These are phyloP conservation scores for Liopterus haemorrhoidalis DNA, from an alignment of 2,888 invertebrate species.

Conservation along the genomic window DNA sequence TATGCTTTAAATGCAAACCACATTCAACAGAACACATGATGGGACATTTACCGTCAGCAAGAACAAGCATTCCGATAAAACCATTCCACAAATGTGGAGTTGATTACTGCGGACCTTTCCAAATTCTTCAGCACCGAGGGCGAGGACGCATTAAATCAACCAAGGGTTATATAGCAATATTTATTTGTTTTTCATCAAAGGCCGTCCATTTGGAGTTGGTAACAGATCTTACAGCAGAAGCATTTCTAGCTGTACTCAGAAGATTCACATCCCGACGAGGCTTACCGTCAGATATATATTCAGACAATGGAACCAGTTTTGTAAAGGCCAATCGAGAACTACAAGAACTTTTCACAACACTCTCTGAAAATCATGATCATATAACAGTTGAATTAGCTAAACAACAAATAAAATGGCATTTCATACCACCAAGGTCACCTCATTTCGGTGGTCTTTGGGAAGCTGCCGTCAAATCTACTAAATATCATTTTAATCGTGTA, in stretches of 20 bases:
- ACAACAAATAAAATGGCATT: constrained; percentile 29
- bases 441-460: constrained; percentile 37
- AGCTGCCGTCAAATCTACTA: constrained; percentile 35
- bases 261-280: too few species aligned
- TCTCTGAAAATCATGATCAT: too few species aligned
- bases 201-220: background rate
- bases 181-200: background rate
- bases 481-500: constrained; percentile 32
- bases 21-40: constrained; percentile 1
- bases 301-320: too few species aligned
- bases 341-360: too few species aligned
- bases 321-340: too few species aligned
- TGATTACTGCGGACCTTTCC: constrained; percentile 1
- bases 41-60: constrained; percentile 6
- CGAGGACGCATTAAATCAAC: background rate
- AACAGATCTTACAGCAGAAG: background rate
- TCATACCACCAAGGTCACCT: constrained; percentile 33
- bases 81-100: background rate
- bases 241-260: constrained; percentile 6
- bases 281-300: too few species aligned
- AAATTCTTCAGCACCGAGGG: background rate
- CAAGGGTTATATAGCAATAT: constrained; percentile 4
- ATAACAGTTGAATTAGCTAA: too few species aligned
- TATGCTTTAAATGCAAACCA: constrained; percentile 3
- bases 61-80: background rate